Evolutionary conservation across 1,140 invertebrate genomes (phyloP), one percentile per base, ranked within the genome.

Genomic region (Camponotus pennsylvanicus): DNA sequence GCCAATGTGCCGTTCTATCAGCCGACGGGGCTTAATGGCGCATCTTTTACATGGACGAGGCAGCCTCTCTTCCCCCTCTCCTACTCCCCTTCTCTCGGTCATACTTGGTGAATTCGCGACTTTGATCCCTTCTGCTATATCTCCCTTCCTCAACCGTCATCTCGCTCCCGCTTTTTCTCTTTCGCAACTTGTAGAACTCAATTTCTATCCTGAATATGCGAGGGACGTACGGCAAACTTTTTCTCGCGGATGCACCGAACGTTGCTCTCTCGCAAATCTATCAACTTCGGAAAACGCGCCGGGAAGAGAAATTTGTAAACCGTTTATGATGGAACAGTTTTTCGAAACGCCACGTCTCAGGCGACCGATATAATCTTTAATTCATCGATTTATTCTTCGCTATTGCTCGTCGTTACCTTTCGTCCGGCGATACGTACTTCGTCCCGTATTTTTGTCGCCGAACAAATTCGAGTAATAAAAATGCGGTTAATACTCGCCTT

Each of bases 401-500:
- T n/a, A 55, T 55, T 18, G 6, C 40, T 37, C 15, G 2, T 42
- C 37, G 8, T 82, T 45, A 73, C 18, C 37, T 49, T 3, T 40
- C 21, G 3, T 40, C 15, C 6, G 5, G 18, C 15, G 18, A 59
- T 13, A 55, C 21, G 21, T 70, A 32, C 32, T 15, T 70, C 37
- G 21, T 6, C 27, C 21, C 11, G 8, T 40, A 8, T 49, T 21
- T 21, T 34, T 37, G 13, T 27, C 57, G n/a, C 18, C 57, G 13
- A 32, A 32, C n/a, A 11, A 49, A 69, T 18, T 0, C 4, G 4
- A n/a, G 21, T 57, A 80, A 40, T 73, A 63, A 13, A 42, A 42
- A 61, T 69, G 5, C 21, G n/a, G 34, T 13, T 15, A 70, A 49
- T 18, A 90, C 95, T 95, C 93, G 97, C 97, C 96, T 97, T 45